Evolutionary conservation across 1,140 invertebrate species (phyloP).

Genomic region (Lepidotrigona ventralis): DNA sequence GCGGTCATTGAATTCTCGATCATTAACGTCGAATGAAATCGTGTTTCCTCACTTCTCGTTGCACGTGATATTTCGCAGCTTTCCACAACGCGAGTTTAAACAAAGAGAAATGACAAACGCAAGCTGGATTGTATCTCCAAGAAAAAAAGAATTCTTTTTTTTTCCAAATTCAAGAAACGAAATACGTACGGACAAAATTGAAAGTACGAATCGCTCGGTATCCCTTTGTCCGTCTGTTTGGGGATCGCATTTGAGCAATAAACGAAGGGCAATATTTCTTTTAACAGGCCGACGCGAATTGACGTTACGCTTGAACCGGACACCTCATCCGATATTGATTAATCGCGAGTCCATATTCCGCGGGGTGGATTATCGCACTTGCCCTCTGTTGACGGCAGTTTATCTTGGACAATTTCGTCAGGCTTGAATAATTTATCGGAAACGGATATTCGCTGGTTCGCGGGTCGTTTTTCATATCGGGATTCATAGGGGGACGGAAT

Average conservation of each 20-base stretch:
- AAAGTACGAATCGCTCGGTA: too few species aligned
- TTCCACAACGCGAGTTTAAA: not conserved
- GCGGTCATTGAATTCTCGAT: too few species aligned
- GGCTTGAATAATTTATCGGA: constrained; percentile 36
- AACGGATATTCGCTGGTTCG: constrained; percentile 5
- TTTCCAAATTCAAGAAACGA: not conserved
- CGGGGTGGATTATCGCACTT: constrained; percentile 28
- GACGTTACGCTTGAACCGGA: not conserved
- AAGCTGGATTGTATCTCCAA: too few species aligned
- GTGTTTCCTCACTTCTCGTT: not conserved
- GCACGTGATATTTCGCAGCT: not conserved
- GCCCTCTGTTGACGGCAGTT: constrained; percentile 30
- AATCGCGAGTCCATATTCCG: constrained; percentile 33
- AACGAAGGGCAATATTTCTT: constrained; percentile 20
- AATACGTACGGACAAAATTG: not conserved
- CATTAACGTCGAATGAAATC: not conserved
- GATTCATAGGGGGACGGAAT: not conserved
- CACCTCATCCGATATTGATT: constrained; percentile 40
- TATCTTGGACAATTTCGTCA: constrained; percentile 17
- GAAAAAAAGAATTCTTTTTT: not conserved
- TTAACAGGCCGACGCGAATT: not conserved
- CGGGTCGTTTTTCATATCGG: not conserved
- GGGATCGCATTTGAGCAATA: not conserved
- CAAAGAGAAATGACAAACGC: not conserved
- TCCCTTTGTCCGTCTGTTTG: too few species aligned